Percentiles rank a stretch among this genome's conserved stretches.
These are phyloP conservation scores for Hirudinaria manillensis DNA, from an alignment of 2,888 invertebrate genomes.

Conservation along the genomic window DNA sequence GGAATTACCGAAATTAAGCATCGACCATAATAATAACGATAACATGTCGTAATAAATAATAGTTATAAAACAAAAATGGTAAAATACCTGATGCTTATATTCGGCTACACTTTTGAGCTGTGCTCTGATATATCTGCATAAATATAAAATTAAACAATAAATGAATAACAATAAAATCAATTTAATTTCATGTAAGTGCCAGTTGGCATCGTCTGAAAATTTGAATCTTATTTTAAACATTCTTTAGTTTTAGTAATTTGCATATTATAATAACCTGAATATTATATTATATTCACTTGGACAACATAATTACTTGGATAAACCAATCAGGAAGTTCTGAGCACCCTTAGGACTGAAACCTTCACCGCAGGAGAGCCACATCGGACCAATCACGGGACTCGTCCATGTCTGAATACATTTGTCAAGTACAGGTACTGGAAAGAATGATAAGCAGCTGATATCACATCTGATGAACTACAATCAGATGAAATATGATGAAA, in stretches of 20 bases:
- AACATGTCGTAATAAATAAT: too few species aligned
- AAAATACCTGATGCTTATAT: slow-evolving; percentile 4
- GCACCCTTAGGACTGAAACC: slow-evolving; percentile 52
- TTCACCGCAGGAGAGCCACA: slow-evolving; percentile 54
- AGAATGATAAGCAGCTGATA: not conserved
- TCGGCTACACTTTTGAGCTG: not conserved
- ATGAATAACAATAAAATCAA: too few species aligned
- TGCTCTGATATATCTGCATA: not conserved
- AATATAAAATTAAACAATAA: not conserved
- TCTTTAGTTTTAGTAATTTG: not conserved
- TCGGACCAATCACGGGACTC: slow-evolving; percentile 51
- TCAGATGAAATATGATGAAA: too few species aligned
- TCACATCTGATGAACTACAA: too few species aligned
- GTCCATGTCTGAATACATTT: slow-evolving; percentile 48
- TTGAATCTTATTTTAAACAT: not conserved
- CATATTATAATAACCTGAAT: not conserved
- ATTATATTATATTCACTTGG: not conserved
- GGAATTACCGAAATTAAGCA: not conserved
- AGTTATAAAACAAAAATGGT: not conserved
- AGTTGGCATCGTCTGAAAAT: not conserved
- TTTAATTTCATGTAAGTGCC: not conserved
- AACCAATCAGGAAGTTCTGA: slow-evolving; percentile 45
- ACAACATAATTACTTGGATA: slow-evolving; percentile 38
- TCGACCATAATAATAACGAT: too few species aligned
- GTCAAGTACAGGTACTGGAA: slow-evolving; percentile 50